Evolutionary conservation across 2,797 vertebrate species (phyloP), one percentile per base, ranked within the genome.

Genomic region (Steatocranus sp.): DNA sequence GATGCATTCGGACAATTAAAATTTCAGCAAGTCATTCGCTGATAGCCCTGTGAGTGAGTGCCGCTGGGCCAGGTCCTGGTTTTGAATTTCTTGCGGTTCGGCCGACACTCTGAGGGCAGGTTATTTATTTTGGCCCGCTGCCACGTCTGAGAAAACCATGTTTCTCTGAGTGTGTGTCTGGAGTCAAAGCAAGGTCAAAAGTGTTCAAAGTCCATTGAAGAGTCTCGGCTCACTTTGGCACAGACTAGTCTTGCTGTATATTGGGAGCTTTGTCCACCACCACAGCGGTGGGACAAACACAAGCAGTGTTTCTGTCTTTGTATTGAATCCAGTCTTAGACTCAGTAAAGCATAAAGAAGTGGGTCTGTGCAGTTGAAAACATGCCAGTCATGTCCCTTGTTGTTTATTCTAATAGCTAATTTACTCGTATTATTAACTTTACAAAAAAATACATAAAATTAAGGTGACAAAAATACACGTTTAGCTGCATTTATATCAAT

Each of bases 1-100:
- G 94, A 96, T 96, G 94, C 95, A 96, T 95, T 96, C 95, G 93
- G 95, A 96, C 95, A 97, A 97, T 96, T 97, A 96, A 96, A 96
- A 94, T 97, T 97, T 97, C 95, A 97, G 91, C 94, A 95, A 95
- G 94, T 95, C 96, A 93, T 95, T 96, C 94, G 92, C 94, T 96
- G 96, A 96, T 96, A 95, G 96, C 94, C 90, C 79, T 87, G 87
- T 93, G 93, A 93, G 93, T 66, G 75, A 95, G 91, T 88, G 93
- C 91, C 85, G 54, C 89, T 83, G 79, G 86, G 86, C 93, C 83
- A 54, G 89, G 90, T 85, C 87, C 73, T 53, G 93, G 94, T 95
- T 91, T 97, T 92, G 94, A 91, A 89, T 97, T 97, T 96, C 96
- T 91, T 95, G 93, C 82, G 96, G 96, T 96, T 96, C 94, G 86